Evolutionary conservation across 2,888 invertebrate genomes (phyloP), one percentile per base, ranked within the genome.

Genomic region (Phaonia tiefii): DNA sequence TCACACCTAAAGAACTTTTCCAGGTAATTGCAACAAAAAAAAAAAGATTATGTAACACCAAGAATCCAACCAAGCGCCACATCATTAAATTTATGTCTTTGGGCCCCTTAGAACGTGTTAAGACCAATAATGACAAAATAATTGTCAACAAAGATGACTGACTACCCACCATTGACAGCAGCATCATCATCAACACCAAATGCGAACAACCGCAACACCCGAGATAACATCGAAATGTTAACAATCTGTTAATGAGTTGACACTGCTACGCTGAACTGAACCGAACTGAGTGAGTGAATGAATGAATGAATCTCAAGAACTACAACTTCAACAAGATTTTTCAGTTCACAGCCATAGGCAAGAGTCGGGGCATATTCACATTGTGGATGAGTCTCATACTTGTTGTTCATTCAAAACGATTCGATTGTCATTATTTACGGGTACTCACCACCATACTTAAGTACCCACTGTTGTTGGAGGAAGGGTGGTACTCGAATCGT

Each of bases 231-330:
- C 31, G 60, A 37, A 60, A 60, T 20, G 39, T n/a, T 37, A 42
- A 63, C 63, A 63, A 63, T 63, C 63, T 22, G 63, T 63, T 63
- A 63, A 63, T 63, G 63, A 63, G 39, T 63, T 63, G 63, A 31
- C 31, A 31, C 31, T 31, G 31, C 4, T 31, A n/a, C n/a, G n/a
- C n/a, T n/a, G n/a, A n/a, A n/a, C n/a, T n/a, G n/a, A n/a, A n/a
- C n/a, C n/a, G n/a, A n/a, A n/a, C n/a, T n/a, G n/a, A n/a, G 17
- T 20, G 60, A 20, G 37, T 58, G 26, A 58, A 60, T 31, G 60
- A 60, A 60, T 60, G 63, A 63, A 63, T 63, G 63, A 54, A 54
- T 54, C 54, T 54, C 17, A 51, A 51, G 54, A 54, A 22, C 13
- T 11, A 1, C 25, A 11, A 1, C 54, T 25, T 25, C 25, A 37